phyloP scores from a whole-genome alignment of 2,113 vertebrate genomes.

The Salvator merianae region DNA sequence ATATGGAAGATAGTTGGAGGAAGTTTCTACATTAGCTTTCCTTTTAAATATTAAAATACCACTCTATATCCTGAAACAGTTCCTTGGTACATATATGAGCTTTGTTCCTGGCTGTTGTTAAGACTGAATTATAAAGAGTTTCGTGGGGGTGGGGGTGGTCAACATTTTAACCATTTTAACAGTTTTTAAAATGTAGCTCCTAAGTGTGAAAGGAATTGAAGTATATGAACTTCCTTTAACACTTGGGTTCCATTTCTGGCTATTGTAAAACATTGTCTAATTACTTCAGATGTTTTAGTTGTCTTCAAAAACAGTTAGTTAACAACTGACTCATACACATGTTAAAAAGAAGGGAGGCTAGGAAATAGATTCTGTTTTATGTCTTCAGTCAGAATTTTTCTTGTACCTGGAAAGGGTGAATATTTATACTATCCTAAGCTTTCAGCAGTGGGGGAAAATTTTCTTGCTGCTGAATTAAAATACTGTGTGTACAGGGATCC shows the following conservation, averaged over 20 bases:
- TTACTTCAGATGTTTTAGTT: constrained; percentile 6
- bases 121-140: neutral
- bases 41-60: too few relatives aligned
- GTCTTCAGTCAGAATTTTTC: neutral
- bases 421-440: neutral
- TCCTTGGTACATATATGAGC: neutral
- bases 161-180: constrained; percentile 1
- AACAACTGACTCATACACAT: neutral
- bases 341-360: constrained; percentile 3
- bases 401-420: neutral
- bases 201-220: constrained; percentile 11
- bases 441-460: neutral
- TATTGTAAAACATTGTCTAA: constrained; percentile 7
- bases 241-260: constrained; percentile 6
- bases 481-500: neutral
- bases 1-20: too few relatives aligned
- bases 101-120: neutral
- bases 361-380: neutral
- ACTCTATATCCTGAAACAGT: neutral
- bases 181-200: constrained; percentile 10
- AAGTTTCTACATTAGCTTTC: too few relatives aligned
- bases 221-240: constrained; percentile 22
- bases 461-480: neutral
- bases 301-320: constrained; percentile 7
- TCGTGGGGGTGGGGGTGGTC: neutral